These are phyloP conservation scores for Dione vanillae DNA, from an alignment of 2,888 invertebrate genomes.

Conservation along the genomic window DNA sequence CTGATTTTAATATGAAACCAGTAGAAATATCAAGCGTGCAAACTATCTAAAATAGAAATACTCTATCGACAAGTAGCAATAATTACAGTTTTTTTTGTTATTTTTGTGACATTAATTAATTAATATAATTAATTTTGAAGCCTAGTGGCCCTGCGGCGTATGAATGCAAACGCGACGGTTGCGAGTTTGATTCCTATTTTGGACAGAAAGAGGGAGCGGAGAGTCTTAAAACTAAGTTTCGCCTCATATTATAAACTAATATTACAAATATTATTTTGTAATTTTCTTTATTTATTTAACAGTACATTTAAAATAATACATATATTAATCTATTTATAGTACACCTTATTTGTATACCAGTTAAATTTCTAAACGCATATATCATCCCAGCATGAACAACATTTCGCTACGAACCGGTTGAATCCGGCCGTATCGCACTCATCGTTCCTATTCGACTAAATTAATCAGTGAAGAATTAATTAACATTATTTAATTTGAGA, in stretches of 20 bases:
- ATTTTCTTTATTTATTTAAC: no score
- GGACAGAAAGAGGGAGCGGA: not conserved
- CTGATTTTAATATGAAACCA: no score
- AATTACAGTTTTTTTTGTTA: not conserved
- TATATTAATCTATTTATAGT: not conserved
- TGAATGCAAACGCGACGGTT: not conserved
- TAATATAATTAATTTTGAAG: no score
- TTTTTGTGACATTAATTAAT: not conserved
- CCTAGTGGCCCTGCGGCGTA: not conserved
- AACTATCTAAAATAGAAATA: no score
- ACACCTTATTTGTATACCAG: not conserved
- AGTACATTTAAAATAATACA: no score
- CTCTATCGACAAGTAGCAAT: no score
- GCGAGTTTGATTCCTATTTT: not conserved
- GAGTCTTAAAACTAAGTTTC: not conserved
- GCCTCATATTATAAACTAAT: no score
- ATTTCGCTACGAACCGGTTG: slow-evolving; percentile 28
- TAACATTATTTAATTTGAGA: slow-evolving; percentile 31
- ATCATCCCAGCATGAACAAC: slow-evolving; percentile 6
- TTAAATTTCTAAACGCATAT: slow-evolving; percentile 9
- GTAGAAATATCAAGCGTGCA: no score
- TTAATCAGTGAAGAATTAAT: slow-evolving; percentile 31
- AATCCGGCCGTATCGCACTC: slow-evolving; percentile 26
- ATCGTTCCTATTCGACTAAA: slow-evolving; percentile 31
- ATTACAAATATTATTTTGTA: no score